phyloP scores from a whole-genome alignment of 1,140 invertebrate species.

The Brachionus rubens region DNA sequence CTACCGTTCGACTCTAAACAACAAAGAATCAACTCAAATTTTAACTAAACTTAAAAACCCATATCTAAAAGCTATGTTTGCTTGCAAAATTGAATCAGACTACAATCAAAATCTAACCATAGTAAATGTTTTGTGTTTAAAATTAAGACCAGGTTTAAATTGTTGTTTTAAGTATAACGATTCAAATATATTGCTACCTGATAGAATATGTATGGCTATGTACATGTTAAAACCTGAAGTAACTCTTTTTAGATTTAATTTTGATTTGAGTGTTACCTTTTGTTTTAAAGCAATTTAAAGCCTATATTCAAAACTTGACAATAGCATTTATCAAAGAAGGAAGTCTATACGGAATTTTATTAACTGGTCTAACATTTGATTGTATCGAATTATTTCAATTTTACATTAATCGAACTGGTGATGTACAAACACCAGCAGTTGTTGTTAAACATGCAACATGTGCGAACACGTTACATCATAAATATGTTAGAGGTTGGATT shows the following conservation, averaged over 20 bases:
- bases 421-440: conserved; percentile 26
- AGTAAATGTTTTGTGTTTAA: not conserved
- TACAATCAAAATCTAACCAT: not conserved
- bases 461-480: not conserved
- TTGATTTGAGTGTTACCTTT: not conserved
- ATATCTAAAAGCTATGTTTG: conserved; percentile 32
- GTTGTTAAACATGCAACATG: not conserved
- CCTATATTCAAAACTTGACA: not conserved
- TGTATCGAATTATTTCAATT: conserved; percentile 36
- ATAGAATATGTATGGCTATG: conserved; percentile 12
- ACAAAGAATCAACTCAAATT: not conserved
- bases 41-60: conserved; percentile 24
- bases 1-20: not conserved
- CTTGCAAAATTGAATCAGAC: not conserved
- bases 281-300: not conserved
- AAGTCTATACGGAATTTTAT: conserved; percentile 24
- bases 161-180: conserved; percentile 16
- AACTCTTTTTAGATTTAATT: not conserved
- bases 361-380: conserved; percentile 23
- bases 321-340: conserved; percentile 14
- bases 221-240: conserved; percentile 22
- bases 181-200: conserved; percentile 1
- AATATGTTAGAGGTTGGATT: conserved; percentile 41
- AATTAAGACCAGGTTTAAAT: not conserved
- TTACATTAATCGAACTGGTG: conserved; percentile 44